Evolutionary conservation across 2,888 invertebrate species (phyloP), one percentile per base, ranked within the genome.

Genomic region (Theretra japonica): DNA sequence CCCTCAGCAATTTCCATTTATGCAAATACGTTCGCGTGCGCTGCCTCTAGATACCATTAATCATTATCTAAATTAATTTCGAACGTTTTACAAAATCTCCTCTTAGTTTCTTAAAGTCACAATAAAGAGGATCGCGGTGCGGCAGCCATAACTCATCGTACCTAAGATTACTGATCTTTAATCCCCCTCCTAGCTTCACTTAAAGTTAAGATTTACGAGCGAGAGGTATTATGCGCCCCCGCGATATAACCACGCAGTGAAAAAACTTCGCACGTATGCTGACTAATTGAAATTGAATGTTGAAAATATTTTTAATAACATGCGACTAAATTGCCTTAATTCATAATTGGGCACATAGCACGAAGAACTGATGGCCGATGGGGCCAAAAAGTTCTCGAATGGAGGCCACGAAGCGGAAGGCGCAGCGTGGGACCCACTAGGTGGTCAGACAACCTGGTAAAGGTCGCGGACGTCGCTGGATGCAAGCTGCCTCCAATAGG

Each of bases 81-180:
- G 87, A 89, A 92, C 92, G 91, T 90, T 91, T 94, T 90, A 93
- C 89, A 92, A 93, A 93, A 94, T 93, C 93, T 91, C 88, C 90
- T 90, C 92, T 91, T 90, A 92, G 94, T 94, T 94, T 94, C 94
- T 94, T 94, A 93, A 93, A 94, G 93, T 94, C 94, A 94, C 94
- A 94, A 94, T 94, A 94, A 93, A 93, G 93, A 90, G 93, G 93
- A 90, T 90, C 89, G 88, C 85, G 87, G 87, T 82, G 84, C 83
- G 84, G 80, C 76, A 95, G 94, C 95, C 95, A 96, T 96, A 96
- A 96, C 94, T 96, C 96, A 96, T 96, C 95, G 94, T 93, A 86
- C 95, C 95, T 95, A 95, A 96, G 96, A 96, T 96, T 96, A 96
- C 96, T 96, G 96, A 96, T 96, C 96, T 96, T 96, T 96, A 96